Evolutionary conservation across 2,113 vertebrate species (phyloP).

Genomic region (Cervus canadensis): DNA sequence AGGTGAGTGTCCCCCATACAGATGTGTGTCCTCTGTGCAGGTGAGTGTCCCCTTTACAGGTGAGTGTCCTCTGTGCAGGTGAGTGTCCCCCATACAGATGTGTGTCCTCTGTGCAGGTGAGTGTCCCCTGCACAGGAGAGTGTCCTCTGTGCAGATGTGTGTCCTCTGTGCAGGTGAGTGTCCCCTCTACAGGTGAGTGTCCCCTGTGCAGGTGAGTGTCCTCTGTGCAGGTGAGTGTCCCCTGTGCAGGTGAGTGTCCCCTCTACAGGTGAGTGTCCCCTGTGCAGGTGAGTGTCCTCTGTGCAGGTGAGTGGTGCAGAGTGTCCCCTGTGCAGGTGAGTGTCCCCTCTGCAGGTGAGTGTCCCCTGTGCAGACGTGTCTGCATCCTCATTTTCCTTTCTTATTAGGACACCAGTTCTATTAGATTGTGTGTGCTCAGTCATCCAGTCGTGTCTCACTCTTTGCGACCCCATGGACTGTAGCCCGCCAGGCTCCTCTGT

Average conservation of each 20-base stretch:
- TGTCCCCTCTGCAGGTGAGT: fast-evolving
- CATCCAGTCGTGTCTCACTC: neutral
- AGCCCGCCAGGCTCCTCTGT: neutral
- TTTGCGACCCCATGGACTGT: neutral
- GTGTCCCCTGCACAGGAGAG: too few species aligned
- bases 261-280: fast-evolving
- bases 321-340: too few species aligned
- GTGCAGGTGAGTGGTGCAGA: too few species aligned
- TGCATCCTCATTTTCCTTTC: neutral
- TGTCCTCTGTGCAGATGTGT: fast-evolving
- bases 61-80: too few species aligned
- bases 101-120: too few species aligned
- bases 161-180: fast-evolving
- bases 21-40: too few species aligned
- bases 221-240: too few species aligned
- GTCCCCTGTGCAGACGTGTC: fast-evolving
- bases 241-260: fast-evolving
- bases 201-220: too few species aligned
- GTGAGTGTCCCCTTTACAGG: fast-evolving
- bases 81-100: too few species aligned
- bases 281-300: too few species aligned
- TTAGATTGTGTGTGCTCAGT: neutral
- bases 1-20: fast-evolving
- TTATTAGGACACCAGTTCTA: neutral
- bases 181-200: neutral